Conservation (phyloP, 2,113 vertebrate species). For the Fulica atra region DNA sequence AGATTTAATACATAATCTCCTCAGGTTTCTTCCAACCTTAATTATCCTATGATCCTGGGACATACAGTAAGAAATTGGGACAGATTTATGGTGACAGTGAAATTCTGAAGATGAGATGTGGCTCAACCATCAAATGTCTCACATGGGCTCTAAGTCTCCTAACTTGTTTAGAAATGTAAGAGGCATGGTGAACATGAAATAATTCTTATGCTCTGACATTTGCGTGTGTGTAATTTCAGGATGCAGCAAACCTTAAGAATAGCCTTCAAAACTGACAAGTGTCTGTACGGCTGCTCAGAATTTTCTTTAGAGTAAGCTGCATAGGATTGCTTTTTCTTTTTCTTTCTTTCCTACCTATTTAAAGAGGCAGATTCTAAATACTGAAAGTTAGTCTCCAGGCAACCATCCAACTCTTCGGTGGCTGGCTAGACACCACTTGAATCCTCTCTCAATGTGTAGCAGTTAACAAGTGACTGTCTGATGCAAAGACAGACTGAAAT, state of each 20-base stretch:
- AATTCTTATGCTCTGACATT: background rate
- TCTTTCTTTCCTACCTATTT: background rate
- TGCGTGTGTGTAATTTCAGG: background rate
- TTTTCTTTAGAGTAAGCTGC: background rate
- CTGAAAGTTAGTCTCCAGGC: conserved; percentile 57
- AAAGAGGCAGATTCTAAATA: background rate
- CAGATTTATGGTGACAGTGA: background rate
- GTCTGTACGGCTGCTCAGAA: background rate
- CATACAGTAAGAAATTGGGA: background rate
- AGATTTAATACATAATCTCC: background rate
- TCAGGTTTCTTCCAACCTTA: background rate
- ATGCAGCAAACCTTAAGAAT: background rate
- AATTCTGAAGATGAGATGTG: background rate
- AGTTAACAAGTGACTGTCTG: background rate
- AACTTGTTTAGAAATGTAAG: background rate
- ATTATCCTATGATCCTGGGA: background rate
- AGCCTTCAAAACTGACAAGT: background rate
- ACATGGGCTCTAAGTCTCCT: background rate
- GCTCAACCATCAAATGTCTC: background rate
- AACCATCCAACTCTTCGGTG: conserved; percentile 25
- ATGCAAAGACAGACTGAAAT: conserved; percentile 11
- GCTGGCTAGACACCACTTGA: conserved; percentile 38
- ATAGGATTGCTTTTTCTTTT: background rate
- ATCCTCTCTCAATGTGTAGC: background rate
- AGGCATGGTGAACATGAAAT: background rate